phyloP scores from a whole-genome alignment of 2,113 vertebrate species.

The Felis catus region DNA sequence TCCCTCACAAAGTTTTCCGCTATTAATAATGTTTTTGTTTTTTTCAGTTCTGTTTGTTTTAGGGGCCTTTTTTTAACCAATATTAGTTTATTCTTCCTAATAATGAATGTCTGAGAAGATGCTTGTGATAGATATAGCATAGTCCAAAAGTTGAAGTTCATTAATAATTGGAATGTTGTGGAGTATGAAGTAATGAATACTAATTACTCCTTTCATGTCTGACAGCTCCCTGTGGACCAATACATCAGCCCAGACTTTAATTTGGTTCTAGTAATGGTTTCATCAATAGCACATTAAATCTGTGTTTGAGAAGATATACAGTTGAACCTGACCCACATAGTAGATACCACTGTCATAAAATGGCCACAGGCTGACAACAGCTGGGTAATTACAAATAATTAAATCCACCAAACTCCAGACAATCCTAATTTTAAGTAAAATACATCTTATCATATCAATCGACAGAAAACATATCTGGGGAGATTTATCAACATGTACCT shows the following conservation, averaged over 20 bases:
- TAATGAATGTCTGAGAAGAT: slow-evolving; percentile 90
- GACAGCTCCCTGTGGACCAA: slow-evolving; percentile 96
- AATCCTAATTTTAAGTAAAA: slow-evolving; percentile 97
- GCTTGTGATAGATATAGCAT: slow-evolving; percentile 94
- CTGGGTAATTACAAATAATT: slow-evolving; percentile 97
- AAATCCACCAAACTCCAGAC: slow-evolving; percentile 93
- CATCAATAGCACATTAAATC: slow-evolving; percentile 99
- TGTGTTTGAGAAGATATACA: slow-evolving; percentile 98
- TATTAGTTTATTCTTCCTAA: slow-evolving; percentile 86
- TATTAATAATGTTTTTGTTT: slow-evolving; percentile 8
- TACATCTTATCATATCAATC: slow-evolving; percentile 89
- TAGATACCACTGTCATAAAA: slow-evolving; percentile 92
- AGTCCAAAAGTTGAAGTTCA: slow-evolving; percentile 97
- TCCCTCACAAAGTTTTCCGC: not conserved
- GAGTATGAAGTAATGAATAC: slow-evolving; percentile 99
- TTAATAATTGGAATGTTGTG: slow-evolving; percentile 99
- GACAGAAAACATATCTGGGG: slow-evolving; percentile 84
- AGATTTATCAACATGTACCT: slow-evolving; percentile 85
- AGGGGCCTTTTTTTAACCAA: not conserved
- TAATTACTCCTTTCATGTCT: slow-evolving; percentile 99
- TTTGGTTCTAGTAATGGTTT: slow-evolving; percentile 99
- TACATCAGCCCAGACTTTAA: slow-evolving; percentile 99
- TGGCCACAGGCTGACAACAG: slow-evolving; percentile 91
- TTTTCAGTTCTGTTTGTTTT: slow-evolving; percentile 42
- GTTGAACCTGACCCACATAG: slow-evolving; percentile 93